Evolutionary conservation across 2,888 invertebrate genomes (phyloP).

Genomic region (Urechis unicinctus): DNA sequence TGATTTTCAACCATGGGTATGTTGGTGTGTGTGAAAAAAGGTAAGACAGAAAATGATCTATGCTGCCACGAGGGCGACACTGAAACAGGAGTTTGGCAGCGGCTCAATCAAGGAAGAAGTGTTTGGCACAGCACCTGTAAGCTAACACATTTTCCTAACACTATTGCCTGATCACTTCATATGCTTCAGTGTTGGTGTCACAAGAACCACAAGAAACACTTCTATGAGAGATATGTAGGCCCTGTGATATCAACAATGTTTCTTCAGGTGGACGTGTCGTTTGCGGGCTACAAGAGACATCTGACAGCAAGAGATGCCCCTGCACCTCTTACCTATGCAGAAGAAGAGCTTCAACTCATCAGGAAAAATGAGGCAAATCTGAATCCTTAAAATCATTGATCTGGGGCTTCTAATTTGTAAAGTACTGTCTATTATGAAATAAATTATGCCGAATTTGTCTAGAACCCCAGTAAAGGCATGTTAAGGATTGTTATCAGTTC

Average conservation of each 20-base stretch:
- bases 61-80: slow-evolving; percentile 92
- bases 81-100: slow-evolving; percentile 93
- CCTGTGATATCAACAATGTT: no score
- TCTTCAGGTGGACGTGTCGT: slow-evolving; percentile 72
- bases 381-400: no score
- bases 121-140: slow-evolving; percentile 75
- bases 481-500: no score
- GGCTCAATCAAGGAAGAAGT: slow-evolving; percentile 90
- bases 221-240: no score
- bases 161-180: no score
- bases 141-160: slow-evolving; percentile 5
- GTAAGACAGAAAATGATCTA: slow-evolving; percentile 94
- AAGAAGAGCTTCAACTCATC: slow-evolving; percentile 50
- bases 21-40: slow-evolving; percentile 34
- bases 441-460: not conserved
- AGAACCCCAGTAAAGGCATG: no score
- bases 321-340: slow-evolving; percentile 78
- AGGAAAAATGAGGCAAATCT: slow-evolving; percentile 47
- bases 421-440: not conserved
- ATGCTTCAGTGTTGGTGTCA: no score
- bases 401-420: no score
- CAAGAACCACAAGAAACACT: no score
- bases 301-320: slow-evolving; percentile 72
- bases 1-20: no score
- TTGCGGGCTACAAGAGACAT: slow-evolving; percentile 76